Conservation (phyloP, 2,888 invertebrate species). For the Mactromeris polynyma region DNA sequence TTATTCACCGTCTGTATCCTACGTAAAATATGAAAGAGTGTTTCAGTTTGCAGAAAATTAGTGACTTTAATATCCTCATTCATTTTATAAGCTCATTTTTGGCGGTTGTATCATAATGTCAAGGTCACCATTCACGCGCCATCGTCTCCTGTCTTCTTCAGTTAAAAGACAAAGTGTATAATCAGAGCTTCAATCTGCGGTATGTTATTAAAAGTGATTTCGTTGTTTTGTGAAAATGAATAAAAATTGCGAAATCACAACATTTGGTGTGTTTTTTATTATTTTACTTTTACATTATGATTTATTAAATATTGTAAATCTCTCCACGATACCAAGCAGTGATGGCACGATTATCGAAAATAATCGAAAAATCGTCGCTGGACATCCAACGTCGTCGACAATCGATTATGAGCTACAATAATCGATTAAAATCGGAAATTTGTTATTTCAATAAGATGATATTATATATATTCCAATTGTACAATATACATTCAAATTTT, state of each 20-base stretch:
- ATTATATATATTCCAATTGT: too few species aligned
- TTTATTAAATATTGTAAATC: too few species aligned
- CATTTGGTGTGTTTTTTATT: neutral
- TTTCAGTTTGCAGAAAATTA: constrained; percentile 12
- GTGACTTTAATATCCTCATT: constrained; percentile 7
- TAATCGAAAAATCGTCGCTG: too few species aligned
- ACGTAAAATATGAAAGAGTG: neutral
- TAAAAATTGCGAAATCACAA: constrained; percentile 56
- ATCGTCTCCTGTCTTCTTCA: constrained; percentile 2
- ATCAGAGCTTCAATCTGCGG: constrained; percentile 63
- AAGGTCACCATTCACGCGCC: constrained; percentile 1
- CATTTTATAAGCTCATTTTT: constrained; percentile 4
- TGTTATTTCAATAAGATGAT: too few species aligned
- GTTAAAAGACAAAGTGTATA: constrained; percentile 31
- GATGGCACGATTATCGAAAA: too few species aligned
- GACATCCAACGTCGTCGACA: too few species aligned
- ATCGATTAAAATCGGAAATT: too few species aligned
- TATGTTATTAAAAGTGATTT: constrained; percentile 64
- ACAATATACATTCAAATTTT: too few species aligned
- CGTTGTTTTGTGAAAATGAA: constrained; percentile 53
- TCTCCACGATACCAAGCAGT: too few species aligned
- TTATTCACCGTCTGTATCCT: neutral
- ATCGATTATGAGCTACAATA: too few species aligned
- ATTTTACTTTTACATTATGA: neutral
- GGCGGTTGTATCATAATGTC: constrained; percentile 4